Evolutionary conservation across 2,888 invertebrate species (phyloP), one percentile per base, ranked within the genome.

Genomic region (Theretra japonica): DNA sequence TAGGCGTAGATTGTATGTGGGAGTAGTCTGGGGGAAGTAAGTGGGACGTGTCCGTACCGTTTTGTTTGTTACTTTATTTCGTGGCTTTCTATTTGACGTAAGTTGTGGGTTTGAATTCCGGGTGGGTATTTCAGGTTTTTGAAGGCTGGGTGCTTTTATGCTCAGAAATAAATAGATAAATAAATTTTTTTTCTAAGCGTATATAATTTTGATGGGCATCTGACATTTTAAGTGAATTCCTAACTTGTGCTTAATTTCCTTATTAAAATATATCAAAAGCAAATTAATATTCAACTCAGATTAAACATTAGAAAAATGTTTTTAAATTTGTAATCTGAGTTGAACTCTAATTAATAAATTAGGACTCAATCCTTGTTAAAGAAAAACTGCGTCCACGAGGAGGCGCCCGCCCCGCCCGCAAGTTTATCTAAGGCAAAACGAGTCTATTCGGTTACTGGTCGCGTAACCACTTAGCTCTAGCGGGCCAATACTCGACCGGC

Each of bases 381-480:
- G 15, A 48, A 48, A 30, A 8, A n/a, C n/a, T 21, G 11, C 41
- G 3, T 15, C 17, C 23, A 69, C 28, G 57, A 70, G 48, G 69
- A 17, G 23, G 48, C 71, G 73, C 73, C 70, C 62, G 75, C 7
- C 68, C 71, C 59, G 70, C 76, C 75, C 58, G 68, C 65, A 72
- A 73, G 71, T 65, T 58, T 53, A 53, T 74, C 60, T 70, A 77
- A 53, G 73, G 79, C 78, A 76, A 73, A 74, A 56, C 23, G 72
- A 62, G 50, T 58, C 72, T 76, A 81, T 84, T 86, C 79, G 78
- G 77, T 76, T 80, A 82, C 84, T 76, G 80, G 84, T 85, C 86
- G 83, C 86, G 86, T 85, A 86, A 75, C 82, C 86, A 86, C 87
- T 86, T 84, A 86, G 84, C 85, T 82, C 85, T 82, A 82, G 81